A percentile compares a stretch with the other conserved stretches of the same genome.
Conservation (phyloP, 2,113 vertebrate species). For the Phyllostomus discolor region DNA sequence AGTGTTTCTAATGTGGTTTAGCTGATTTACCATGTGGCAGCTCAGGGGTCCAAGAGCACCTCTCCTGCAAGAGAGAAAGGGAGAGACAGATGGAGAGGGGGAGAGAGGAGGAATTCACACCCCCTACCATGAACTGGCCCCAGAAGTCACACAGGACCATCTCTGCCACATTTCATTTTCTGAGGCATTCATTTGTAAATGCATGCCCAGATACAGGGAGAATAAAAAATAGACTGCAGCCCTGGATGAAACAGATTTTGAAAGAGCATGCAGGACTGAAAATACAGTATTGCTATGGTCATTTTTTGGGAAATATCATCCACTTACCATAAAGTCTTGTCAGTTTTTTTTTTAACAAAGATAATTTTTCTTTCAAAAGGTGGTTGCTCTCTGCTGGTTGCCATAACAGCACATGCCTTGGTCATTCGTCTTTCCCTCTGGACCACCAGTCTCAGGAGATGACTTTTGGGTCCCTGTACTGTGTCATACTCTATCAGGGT, state of each 20-base stretch:
- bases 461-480: not conserved
- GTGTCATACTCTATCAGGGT: too few species aligned
- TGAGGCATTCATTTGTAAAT: not conserved
- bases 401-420: not conserved
- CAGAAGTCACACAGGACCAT: accelerated
- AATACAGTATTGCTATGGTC: not conserved
- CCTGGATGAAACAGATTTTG: not conserved
- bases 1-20: accelerated
- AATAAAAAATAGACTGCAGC: not conserved
- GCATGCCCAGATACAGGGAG: not conserved
- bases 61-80: too few species aligned
- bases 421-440: accelerated
- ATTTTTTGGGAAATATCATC: not conserved
- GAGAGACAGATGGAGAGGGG: not conserved
- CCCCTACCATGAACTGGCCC: not conserved
- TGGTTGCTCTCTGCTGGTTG: not conserved
- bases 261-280: not conserved
- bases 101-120: not conserved
- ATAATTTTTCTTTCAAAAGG: not conserved
- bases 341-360: not conserved
- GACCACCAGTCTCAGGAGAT: not conserved
- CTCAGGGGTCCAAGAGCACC: not conserved
- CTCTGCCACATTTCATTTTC: not conserved
- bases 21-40: not conserved
- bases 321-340: not conserved